Evolutionary conservation across 2,113 vertebrate species (phyloP).

Genomic region (Phoenicopterus ruber): DNA sequence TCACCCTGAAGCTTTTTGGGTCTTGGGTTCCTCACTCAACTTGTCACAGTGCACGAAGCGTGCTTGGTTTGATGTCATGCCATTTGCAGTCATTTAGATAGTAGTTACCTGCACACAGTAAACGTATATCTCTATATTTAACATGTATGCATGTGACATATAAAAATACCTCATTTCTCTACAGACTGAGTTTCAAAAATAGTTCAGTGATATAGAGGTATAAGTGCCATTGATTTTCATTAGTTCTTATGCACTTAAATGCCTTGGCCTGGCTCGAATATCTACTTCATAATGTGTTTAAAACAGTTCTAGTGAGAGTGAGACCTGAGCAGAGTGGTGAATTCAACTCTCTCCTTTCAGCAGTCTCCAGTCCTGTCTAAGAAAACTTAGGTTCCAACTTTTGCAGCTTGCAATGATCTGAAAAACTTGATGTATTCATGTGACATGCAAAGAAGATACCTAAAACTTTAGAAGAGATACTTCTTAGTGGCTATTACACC

Average conservation of each 20-base stretch:
- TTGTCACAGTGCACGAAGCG: background rate
- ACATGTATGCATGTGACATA: background rate
- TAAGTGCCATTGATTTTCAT: background rate
- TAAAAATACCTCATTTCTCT: background rate
- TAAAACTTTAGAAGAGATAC: background rate
- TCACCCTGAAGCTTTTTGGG: background rate
- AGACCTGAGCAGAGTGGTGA: background rate
- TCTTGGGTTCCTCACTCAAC: background rate
- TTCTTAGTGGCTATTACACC: background rate
- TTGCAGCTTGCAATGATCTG: background rate
- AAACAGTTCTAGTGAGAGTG: background rate
- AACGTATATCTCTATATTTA: background rate
- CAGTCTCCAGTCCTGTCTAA: background rate
- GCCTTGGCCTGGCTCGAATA: background rate
- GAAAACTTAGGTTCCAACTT: background rate
- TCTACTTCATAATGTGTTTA: background rate
- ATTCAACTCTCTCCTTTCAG: background rate
- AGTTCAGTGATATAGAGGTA: background rate
- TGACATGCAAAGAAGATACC: background rate
- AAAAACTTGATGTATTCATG: background rate
- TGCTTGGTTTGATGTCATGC: background rate
- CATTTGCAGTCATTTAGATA: background rate
- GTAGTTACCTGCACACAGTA: background rate
- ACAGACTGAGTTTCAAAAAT: background rate
- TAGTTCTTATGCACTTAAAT: background rate